Conservation (phyloP, 1,140 invertebrate species). For the Chionoecetes opilio region DNA sequence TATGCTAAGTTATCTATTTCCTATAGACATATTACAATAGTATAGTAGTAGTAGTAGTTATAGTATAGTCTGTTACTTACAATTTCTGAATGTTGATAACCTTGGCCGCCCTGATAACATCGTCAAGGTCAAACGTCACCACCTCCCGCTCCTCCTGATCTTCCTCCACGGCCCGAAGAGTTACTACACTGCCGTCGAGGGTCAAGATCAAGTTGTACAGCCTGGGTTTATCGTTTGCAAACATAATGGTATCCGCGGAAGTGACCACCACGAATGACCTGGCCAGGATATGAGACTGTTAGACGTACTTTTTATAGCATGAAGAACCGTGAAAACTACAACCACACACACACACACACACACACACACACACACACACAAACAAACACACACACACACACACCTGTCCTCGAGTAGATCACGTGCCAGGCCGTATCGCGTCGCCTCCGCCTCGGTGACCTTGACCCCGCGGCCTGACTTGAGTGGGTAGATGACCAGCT, state of each 20-base stretch:
- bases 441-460: constrained; percentile 9
- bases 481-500: constrained; percentile 41
- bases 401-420: constrained; percentile 22
- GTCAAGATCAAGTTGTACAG: not conserved
- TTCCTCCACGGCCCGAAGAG: not conserved
- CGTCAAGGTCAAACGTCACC: not conserved
- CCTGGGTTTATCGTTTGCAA: not conserved
- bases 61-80: too few species aligned
- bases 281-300: not conserved
- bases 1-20: too few species aligned
- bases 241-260: not conserved
- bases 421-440: constrained; percentile 11
- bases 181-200: not conserved
- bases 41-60: too few species aligned
- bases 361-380: too few species aligned
- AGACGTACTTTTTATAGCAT: too few species aligned
- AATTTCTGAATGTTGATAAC: not conserved
- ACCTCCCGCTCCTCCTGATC: not conserved
- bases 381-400: not conserved
- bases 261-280: constrained; percentile 55
- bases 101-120: not conserved
- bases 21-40: too few species aligned
- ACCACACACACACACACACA: too few species aligned
- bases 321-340: too few species aligned
- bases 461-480: constrained; percentile 17